Conservation (phyloP, 2,113 vertebrate species). For the Odobenus rosmarus region DNA sequence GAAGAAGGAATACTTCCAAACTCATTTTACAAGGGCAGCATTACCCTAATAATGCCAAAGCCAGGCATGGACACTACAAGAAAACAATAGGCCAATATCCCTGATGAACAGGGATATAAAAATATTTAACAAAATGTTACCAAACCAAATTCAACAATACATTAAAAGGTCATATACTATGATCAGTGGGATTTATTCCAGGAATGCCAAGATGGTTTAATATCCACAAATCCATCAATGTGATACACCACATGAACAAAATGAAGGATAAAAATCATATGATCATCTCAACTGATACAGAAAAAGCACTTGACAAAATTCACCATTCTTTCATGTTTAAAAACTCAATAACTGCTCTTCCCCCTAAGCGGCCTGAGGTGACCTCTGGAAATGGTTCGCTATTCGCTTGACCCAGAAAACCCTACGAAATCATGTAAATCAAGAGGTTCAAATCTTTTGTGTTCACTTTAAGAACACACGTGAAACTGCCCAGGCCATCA, state of each 20-base stretch:
- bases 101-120: not conserved
- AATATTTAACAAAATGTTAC: conserved; percentile 2
- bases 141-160: not conserved
- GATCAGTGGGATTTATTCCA: not conserved
- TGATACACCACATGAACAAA: not conserved
- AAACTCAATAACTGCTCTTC: not conserved
- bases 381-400: too few species aligned
- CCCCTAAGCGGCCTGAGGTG: too few species aligned
- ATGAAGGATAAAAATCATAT: not conserved
- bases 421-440: too few species aligned
- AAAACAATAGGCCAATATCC: not conserved
- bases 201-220: not conserved
- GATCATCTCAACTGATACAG: not conserved
- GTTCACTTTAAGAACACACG: too few species aligned
- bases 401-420: too few species aligned
- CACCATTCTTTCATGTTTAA: not conserved
- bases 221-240: not conserved
- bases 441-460: too few species aligned
- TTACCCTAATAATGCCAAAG: not conserved
- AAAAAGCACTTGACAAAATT: not conserved
- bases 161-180: not conserved
- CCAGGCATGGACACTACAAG: not conserved
- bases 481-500: too few species aligned
- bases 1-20: not conserved
- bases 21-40: not conserved